Evolutionary conservation across 2,797 vertebrate species (phyloP), one percentile per base, ranked within the genome.

Genomic region (Lagocephalus sceleratus): DNA sequence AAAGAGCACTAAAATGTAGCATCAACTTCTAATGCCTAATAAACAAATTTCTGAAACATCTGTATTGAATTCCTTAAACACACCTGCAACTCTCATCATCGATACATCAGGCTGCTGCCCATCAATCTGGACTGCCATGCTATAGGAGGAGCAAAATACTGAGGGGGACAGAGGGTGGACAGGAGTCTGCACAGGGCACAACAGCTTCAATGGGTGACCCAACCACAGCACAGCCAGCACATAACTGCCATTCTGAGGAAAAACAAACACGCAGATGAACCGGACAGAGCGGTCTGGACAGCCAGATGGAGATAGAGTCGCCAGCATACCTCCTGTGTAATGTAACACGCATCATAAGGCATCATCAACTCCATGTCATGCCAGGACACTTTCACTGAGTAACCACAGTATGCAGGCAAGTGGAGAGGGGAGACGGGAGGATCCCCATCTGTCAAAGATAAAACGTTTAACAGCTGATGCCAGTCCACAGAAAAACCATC

Each of bases 181-280:
- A 32, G 49, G 49, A 1, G 59, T 39, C 57, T 51, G 60, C 48
- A 81, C 25, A 0, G 91, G 89, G 41, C 91, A 92, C 49, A 85
- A 81, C 35, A 92, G 76, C 56, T 85, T 89, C 54, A 92, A 57
- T 0, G 84, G 86, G 42, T 20, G 83, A 22, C 69, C 88, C 82
- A 72, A 75, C 91, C 90, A 92, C 69, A 82, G 63, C 78, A 92
- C 32, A 3, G 90, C 82, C 41, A 92, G 72, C 47, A 90, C 79
- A 51, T 89, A 88, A 42, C 60, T 87, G 50, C 72, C 88, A 70
- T 89, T 85, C 91, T 92, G 67, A 75, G 3, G 47, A 14, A 54
- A 14, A 44, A 25, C 26, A 23, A 51, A 53, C 0, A 32, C 21
- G 0, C 16, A 0, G 12, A 3, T 15, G 21, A 51, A 29, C 26